Evolutionary conservation across 2,797 vertebrate genomes (phyloP).

Genomic region (Gallinago solitaria): DNA sequence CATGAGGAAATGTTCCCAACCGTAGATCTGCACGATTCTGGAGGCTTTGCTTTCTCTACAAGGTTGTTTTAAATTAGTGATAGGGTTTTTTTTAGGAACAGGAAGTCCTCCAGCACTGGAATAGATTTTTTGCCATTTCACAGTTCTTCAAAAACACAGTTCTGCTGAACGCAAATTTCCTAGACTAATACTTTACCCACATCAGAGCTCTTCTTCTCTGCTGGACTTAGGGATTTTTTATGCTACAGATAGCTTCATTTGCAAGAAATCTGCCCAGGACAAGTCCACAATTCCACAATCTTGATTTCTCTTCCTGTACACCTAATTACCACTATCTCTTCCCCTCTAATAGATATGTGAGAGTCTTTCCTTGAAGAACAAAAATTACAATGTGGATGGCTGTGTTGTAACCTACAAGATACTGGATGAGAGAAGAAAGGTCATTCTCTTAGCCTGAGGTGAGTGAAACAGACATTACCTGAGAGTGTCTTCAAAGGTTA

Average conservation of each 20-base stretch:
- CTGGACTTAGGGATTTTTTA: background rate
- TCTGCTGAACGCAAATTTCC: background rate
- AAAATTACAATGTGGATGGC: background rate
- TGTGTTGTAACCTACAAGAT: background rate
- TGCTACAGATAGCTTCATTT: background rate
- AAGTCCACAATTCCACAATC: background rate
- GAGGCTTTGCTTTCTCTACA: background rate
- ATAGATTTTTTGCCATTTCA: background rate
- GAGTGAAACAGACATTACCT: background rate
- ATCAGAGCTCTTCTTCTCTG: background rate
- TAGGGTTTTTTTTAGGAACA: background rate
- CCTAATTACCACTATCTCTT: background rate
- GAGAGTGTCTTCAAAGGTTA: background rate
- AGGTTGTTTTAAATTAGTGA: background rate
- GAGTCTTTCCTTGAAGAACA: background rate
- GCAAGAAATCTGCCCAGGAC: background rate
- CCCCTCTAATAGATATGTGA: background rate
- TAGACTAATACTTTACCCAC: background rate
- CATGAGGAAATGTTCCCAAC: background rate
- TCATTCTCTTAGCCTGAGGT: background rate
- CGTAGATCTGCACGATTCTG: background rate
- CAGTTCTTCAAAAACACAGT: background rate
- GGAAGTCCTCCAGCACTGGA: background rate
- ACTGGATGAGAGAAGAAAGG: rapidly evolving
- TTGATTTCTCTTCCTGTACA: background rate